Percentiles rank a stretch among this genome's conserved stretches.
Conservation (phyloP, 2,797 vertebrate species). For the Premnoplex brunnescens region DNA sequence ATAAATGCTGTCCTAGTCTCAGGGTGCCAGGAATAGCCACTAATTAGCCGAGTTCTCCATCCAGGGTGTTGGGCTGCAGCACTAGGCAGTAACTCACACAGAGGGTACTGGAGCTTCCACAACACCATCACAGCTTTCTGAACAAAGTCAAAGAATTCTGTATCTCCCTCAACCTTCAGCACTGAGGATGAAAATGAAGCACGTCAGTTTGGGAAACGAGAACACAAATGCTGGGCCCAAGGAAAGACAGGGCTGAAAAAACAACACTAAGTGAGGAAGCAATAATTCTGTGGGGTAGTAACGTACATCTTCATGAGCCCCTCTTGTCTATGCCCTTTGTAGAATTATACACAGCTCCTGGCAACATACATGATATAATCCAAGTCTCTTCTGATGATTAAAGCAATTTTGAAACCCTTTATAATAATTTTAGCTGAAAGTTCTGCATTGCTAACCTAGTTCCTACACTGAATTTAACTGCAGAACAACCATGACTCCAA, state of each 20-base stretch:
- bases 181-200: background rate
- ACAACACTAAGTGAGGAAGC: background rate
- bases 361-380: background rate
- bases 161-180: background rate
- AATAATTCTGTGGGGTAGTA: background rate
- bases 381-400: background rate
- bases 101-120: background rate
- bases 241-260: background rate
- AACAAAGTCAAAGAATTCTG: background rate
- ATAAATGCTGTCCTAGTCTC: background rate
- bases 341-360: background rate
- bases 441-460: background rate
- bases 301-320: background rate
- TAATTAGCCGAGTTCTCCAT: background rate
- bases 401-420: background rate
- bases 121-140: rapidly evolving
- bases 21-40: background rate
- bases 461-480: background rate
- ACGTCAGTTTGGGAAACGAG: background rate
- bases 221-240: background rate
- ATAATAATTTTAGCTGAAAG: background rate
- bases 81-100: background rate
- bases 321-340: background rate
- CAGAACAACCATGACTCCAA: background rate
- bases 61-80: background rate